Base-by-base conservation (phyloP, 2,888 invertebrate species). In the Conus canariensis region DNA sequence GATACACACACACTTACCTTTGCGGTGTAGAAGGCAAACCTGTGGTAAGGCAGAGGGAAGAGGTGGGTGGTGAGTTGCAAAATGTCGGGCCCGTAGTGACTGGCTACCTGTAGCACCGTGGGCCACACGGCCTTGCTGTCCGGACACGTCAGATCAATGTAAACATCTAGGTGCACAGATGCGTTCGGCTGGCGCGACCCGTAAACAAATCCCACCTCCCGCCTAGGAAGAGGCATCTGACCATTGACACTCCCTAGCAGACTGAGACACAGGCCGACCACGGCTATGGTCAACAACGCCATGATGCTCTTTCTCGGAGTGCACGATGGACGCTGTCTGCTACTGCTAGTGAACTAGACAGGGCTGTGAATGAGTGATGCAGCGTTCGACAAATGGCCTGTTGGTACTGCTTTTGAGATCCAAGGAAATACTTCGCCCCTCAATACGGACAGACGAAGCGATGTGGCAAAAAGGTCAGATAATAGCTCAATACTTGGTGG, bases 21-120 rank as follows among this genome's bases (percentile, higher is more conserved):
- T 10, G 94, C 93, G 12, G 94, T 93, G 1, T 93, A 90, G 90
- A 93, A 95, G 12, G 94, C 92, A 88, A 94, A 94, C 64, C 94
- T 93, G 90, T 95, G 95, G 92, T 94, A 95, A 0, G 95, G 95
- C 67, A 95, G 92, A 10, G 95, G 94, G 87, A 95, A 95, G 90
- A 94, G 92, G 70, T 95, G 94, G 1, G 94, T 85, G 10, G 91
- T 93, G 25, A 95, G 91, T 85, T 91, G 92, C 10, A 95, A 90
- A 1, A 86, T 90, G 22, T 90, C 60, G 1, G 93, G 82, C 1
- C 94, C 94, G 91, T 95, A 95, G 85, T 92, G 85, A 22, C 93
- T 91, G 1, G 94, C 94, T n/a, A 95, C 93, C 85, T 93, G 88
- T 74, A 92, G 90, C 7, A 94, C 82, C 0, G 91, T 92, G 10